These are phyloP conservation scores for Megaceryle maxima DNA, from an alignment of 2,113 vertebrate genomes.

Conservation along the genomic window DNA sequence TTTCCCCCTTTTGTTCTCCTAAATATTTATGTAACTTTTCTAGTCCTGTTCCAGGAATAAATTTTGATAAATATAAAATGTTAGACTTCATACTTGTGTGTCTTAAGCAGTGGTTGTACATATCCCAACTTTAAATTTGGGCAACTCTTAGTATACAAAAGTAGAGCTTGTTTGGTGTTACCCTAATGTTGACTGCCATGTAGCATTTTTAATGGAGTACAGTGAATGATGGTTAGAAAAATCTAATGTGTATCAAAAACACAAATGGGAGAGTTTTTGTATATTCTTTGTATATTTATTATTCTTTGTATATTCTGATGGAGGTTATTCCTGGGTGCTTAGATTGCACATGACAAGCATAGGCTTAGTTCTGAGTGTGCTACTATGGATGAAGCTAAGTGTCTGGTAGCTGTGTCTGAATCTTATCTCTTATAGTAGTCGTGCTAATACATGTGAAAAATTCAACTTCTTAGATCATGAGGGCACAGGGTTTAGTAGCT, in stretches of 20 bases:
- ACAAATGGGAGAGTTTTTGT: background rate
- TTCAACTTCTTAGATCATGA: rapidly evolving
- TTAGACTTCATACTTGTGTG: background rate
- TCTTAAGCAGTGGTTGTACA: background rate
- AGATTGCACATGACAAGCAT: background rate
- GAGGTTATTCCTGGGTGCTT: background rate
- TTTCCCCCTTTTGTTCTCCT: background rate
- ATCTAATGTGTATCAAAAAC: background rate
- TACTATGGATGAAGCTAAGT: background rate
- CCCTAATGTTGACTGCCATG: background rate
- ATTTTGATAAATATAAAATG: background rate
- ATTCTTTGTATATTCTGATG: background rate
- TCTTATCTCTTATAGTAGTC: background rate
- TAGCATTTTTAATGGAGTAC: background rate
- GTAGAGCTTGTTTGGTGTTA: background rate
- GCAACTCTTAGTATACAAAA: background rate
- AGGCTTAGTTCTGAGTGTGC: background rate
- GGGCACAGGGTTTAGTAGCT: background rate
- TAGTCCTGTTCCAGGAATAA: background rate
- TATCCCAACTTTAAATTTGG: background rate
- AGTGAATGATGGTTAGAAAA: background rate
- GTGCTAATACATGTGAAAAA: background rate
- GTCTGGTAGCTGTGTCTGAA: background rate
- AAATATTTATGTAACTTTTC: background rate
- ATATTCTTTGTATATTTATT: too few relatives aligned